phyloP scores from a whole-genome alignment of 2,888 invertebrate genomes.

The Drepana falcataria region DNA sequence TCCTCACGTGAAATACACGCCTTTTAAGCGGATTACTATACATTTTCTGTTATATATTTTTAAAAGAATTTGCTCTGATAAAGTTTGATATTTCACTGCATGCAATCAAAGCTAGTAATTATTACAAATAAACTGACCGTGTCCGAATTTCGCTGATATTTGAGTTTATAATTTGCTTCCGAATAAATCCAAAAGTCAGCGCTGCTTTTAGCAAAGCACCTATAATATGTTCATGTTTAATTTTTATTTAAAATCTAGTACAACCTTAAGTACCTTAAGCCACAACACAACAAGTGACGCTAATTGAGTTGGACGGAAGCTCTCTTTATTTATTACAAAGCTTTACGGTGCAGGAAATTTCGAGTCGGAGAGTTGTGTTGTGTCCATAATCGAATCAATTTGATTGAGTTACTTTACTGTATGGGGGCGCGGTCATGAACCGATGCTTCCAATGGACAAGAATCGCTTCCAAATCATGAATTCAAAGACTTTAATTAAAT shows the following conservation, averaged over 20 bases:
- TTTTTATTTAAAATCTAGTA: slow-evolving; percentile 26
- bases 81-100: no score
- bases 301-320: slow-evolving; percentile 38
- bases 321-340: slow-evolving; percentile 36
- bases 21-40: no score
- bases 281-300: slow-evolving; percentile 26
- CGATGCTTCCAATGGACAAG: no score
- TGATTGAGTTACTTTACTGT: slow-evolving; percentile 18
- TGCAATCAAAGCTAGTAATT: no score
- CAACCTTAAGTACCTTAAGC: slow-evolving; percentile 14
- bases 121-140: background rate
- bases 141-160: background rate
- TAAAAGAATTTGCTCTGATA: no score
- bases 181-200: slow-evolving; percentile 11
- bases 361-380: slow-evolving; percentile 17
- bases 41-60: no score
- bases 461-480: no score
- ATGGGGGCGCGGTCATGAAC: slow-evolving; percentile 2
- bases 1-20: no score
- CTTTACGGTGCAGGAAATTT: slow-evolving; percentile 22
- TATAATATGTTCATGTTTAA: background rate
- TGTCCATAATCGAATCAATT: slow-evolving; percentile 18
- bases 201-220: background rate
- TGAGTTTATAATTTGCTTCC: background rate
- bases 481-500: no score